Evolutionary conservation across 1,140 invertebrate species (phyloP).

Genomic region (Drosophila mojavensis): DNA sequence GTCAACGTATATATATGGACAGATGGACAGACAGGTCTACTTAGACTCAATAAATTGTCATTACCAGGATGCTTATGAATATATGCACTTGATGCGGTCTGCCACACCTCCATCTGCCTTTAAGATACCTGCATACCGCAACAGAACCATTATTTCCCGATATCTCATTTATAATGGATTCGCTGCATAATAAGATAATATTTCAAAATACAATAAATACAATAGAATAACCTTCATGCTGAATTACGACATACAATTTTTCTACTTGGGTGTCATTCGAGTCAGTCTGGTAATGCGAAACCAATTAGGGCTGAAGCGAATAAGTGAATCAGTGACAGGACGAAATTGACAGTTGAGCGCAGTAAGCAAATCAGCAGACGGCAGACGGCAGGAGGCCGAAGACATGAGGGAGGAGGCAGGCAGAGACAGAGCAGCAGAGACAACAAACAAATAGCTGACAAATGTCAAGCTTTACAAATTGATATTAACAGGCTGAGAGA

Average conservation of each 20-base stretch:
- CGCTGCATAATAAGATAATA: no score
- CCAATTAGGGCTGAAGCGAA: slow-evolving; percentile 78
- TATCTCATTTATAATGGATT: no score
- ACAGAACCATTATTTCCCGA: no score
- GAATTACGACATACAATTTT: slow-evolving; percentile 60
- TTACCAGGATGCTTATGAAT: no score
- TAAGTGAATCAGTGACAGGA: slow-evolving; percentile 64
- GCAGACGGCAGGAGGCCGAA: background rate
- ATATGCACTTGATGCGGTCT: no score
- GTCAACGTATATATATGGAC: no score
- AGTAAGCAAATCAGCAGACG: slow-evolving; percentile 27
- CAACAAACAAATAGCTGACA: slow-evolving; percentile 8
- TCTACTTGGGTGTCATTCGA: slow-evolving; percentile 36
- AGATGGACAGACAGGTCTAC: no score
- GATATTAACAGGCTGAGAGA: slow-evolving; percentile 5
- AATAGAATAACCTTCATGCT: background rate
- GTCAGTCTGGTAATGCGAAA: slow-evolving; percentile 68
- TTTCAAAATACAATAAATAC: no score
- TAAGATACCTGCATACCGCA: no score
- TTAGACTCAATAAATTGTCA: no score
- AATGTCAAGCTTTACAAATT: slow-evolving; percentile 8
- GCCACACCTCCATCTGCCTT: no score
- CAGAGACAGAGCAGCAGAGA: slow-evolving; percentile 10
- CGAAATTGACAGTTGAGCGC: slow-evolving; percentile 65
- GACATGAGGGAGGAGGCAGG: background rate